phyloP scores from a whole-genome alignment of 2,113 vertebrate genomes.

The Hydrolagus affinis region DNA sequence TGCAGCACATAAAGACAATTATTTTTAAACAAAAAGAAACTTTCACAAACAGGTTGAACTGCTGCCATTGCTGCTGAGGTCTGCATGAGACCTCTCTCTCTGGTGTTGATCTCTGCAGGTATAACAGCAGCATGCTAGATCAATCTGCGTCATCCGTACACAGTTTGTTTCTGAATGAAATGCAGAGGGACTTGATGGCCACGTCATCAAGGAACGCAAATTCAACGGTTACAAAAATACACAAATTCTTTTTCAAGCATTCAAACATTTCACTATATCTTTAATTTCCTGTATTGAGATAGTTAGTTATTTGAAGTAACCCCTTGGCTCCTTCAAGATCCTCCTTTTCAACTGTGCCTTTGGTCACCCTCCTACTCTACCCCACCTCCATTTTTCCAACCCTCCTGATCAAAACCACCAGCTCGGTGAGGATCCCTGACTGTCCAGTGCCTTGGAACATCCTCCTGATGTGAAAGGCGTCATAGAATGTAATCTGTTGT shows the following conservation, averaged over 20 bases:
- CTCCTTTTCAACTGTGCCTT: too few relatives aligned
- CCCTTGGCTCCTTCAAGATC: too few relatives aligned
- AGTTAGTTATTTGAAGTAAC: too few relatives aligned
- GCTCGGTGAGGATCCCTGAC: too few relatives aligned
- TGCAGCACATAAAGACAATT: neutral
- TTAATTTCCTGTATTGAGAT: neutral
- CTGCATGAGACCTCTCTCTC: neutral
- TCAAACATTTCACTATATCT: neutral
- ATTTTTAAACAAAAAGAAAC: neutral
- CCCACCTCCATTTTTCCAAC: too few relatives aligned
- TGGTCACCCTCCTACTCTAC: too few relatives aligned
- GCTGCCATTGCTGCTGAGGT: neutral
- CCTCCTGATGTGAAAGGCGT: too few relatives aligned
- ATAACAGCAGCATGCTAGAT: neutral
- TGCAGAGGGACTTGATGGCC: neutral
- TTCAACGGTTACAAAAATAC: neutral
- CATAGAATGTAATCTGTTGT: too few relatives aligned
- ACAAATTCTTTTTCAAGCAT: neutral
- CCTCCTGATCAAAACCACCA: too few relatives aligned
- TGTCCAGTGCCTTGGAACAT: too few relatives aligned
- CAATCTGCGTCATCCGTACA: neutral
- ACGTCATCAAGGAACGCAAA: neutral
- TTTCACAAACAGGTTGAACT: neutral
- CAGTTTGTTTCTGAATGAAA: neutral
- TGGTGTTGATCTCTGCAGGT: neutral